Conservation (phyloP, 2,797 vertebrate species). For the Darevskia nairensis region DNA sequence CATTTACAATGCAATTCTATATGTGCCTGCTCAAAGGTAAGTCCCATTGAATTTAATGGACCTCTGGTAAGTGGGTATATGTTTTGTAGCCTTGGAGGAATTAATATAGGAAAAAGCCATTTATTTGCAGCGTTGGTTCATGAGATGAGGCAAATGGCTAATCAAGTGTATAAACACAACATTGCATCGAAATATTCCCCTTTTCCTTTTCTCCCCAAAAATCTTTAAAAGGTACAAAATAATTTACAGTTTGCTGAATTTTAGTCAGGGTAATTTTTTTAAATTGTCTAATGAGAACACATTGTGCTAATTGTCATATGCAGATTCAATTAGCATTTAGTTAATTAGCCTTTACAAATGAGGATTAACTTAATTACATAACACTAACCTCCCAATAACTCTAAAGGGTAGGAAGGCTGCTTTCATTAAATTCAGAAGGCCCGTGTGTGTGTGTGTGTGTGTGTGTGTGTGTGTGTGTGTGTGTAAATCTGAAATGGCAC, state of each 20-base stretch:
- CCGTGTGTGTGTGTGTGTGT: constrained; percentile 72
- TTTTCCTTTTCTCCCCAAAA: constrained; percentile 30
- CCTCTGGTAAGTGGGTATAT: not conserved
- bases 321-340: constrained; percentile 74
- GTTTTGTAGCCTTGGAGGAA: not conserved
- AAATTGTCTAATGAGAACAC: constrained; percentile 66
- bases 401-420: constrained; percentile 66
- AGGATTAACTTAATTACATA: constrained; percentile 77
- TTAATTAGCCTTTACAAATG: constrained; percentile 77
- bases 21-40: not conserved
- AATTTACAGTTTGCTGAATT: constrained; percentile 55
- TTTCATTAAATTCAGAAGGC: constrained; percentile 72
- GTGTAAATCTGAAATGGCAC: constrained; percentile 71
- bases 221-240: constrained; percentile 55
- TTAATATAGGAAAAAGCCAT: not conserved
- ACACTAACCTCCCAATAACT: constrained; percentile 77
- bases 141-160: constrained; percentile 11
- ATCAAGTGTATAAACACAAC: not conserved
- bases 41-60: not conserved
- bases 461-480: constrained; percentile 65
- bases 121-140: not conserved
- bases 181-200: constrained; percentile 12
- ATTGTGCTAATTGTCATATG: constrained; percentile 76
- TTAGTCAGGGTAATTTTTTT: constrained; percentile 66
- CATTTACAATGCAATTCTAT: not conserved